Evolutionary conservation across 2,113 vertebrate species (phyloP).

Genomic region (Phycodurus eques): DNA sequence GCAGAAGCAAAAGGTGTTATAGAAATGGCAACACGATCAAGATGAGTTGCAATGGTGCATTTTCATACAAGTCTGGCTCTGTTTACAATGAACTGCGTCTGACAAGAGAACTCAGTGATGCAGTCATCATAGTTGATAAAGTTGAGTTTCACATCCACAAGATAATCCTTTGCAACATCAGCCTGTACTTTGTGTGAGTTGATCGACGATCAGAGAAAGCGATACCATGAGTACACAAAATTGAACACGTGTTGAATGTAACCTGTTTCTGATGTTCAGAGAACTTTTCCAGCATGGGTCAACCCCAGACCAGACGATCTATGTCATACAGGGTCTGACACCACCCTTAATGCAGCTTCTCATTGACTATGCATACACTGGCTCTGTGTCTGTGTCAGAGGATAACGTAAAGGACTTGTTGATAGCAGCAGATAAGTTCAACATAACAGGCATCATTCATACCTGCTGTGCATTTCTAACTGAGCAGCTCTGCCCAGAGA

Average conservation of each 20-base stretch:
- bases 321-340: constrained; percentile 14
- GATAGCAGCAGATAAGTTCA: constrained; percentile 74
- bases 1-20: background rate
- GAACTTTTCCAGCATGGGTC: constrained; percentile 22
- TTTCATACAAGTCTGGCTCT: constrained; percentile 1
- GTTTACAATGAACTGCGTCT: constrained; percentile 26
- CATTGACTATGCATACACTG: constrained; percentile 48
- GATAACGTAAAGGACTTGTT: constrained; percentile 77
- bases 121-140: constrained; percentile 7
- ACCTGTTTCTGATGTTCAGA: constrained; percentile 11
- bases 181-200: constrained; percentile 34
- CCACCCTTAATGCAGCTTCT: constrained; percentile 28
- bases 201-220: background rate
- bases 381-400: constrained; percentile 50
- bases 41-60: constrained; percentile 1
- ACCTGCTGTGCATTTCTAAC: constrained; percentile 76
- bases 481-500: constrained; percentile 73
- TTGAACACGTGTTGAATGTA: background rate
- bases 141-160: constrained; percentile 31
- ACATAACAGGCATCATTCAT: constrained; percentile 68
- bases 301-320: constrained; percentile 9
- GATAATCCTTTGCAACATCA: constrained; percentile 36
- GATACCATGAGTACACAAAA: background rate
- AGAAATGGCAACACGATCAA: constrained; percentile 6
- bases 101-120: constrained; percentile 18